phyloP scores from a whole-genome alignment of 2,113 vertebrate species.

The Elaphurus davidianus region DNA sequence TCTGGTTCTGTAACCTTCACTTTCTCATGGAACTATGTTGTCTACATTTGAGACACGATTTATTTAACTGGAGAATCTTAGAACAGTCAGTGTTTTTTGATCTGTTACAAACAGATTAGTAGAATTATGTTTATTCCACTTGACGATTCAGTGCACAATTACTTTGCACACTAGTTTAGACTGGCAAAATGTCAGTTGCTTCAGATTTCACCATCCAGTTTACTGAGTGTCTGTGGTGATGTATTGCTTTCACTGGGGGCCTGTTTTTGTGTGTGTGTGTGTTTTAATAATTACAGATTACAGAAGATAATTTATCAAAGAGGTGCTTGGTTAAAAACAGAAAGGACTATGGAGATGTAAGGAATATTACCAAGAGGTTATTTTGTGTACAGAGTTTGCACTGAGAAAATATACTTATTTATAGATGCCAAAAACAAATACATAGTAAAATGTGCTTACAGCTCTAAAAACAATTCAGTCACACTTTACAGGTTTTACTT shows the following conservation, averaged over 20 bases:
- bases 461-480: background rate
- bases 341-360: background rate
- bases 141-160: constrained; percentile 1
- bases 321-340: background rate
- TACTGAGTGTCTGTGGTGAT: constrained; percentile 20
- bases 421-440: background rate
- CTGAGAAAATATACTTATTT: background rate
- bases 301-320: background rate
- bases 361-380: background rate
- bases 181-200: constrained; percentile 46
- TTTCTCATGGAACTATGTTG: background rate
- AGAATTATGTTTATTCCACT: background rate
- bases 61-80: background rate
- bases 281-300: constrained; percentile 25
- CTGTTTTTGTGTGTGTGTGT: background rate
- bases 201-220: constrained; percentile 40
- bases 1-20: background rate
- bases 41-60: constrained; percentile 11
- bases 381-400: constrained; percentile 11
- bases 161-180: constrained; percentile 46
- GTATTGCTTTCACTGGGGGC: background rate
- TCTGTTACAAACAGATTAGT: background rate
- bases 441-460: background rate
- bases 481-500: background rate
- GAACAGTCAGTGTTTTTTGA: background rate